These are phyloP conservation scores for Mionectes olivaceus DNA, from an alignment of 2,797 vertebrate species.

Conservation along the genomic window DNA sequence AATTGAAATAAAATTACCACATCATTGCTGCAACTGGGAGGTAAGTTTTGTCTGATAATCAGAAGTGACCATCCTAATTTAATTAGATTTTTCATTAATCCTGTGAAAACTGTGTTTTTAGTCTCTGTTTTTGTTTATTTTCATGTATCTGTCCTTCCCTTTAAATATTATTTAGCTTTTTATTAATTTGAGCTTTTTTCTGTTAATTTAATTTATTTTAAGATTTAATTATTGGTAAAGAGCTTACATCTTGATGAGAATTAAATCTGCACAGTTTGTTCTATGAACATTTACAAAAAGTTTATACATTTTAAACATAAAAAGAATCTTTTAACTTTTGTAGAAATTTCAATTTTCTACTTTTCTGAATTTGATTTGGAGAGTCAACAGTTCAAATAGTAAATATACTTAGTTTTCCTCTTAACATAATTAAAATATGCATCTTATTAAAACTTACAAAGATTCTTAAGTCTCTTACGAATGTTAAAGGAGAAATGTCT, in stretches of 20 bases:
- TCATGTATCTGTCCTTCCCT: not conserved
- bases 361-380: not conserved
- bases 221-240: not conserved
- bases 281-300: not conserved
- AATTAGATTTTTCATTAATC: not conserved
- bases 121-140: not conserved
- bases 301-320: not conserved
- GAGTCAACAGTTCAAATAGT: not conserved
- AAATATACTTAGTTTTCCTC: not conserved
- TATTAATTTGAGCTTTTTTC: not conserved
- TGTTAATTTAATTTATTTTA: not conserved
- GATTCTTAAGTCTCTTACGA: slow-evolving; percentile 27
- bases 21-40: not conserved
- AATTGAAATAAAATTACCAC: not conserved
- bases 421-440: slow-evolving; percentile 51
- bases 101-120: not conserved
- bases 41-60: not conserved
- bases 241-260: not conserved
- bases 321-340: not conserved
- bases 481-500: slow-evolving; percentile 20
- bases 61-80: slow-evolving; percentile 10
- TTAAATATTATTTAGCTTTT: not conserved
- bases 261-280: not conserved
- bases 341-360: not conserved
- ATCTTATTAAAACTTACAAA: slow-evolving; percentile 27